Evolutionary conservation across 92 coral and sea anemone species (phyloP), one percentile per base, ranked within the genome.

Genomic region (Phenganax marumi): DNA sequence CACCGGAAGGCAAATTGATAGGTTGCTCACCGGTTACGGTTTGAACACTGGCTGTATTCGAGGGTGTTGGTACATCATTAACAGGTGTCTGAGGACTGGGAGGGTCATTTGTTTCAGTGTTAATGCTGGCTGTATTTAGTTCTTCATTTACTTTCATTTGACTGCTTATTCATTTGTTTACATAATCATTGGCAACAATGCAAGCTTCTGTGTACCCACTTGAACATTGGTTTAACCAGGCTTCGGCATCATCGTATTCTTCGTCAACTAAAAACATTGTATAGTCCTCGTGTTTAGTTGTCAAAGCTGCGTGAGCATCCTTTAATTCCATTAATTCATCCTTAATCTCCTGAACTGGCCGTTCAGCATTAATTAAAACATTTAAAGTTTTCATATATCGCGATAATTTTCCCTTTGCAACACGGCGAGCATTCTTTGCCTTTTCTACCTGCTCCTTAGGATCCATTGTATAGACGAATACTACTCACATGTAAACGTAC

Each of bases 391-490:
- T 84, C 26, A 84, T 24, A 6, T 25, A 17, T 73, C 87, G 55
- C 13, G 87, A 49, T 13, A 84, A 62, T 23, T 52, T 64, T 6
- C 75, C 54, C 25, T 75, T 75, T 24, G 82, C 87, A 1, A 84
- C 88, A 39, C 79, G 72, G 12, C 84, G 61, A 43, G 78, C 61
- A 56, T 85, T 54, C 24, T 78, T 85, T 16, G 88, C 84, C 23
- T 77, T 85, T 24, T 73, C 86, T 71, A 82, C 49, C 52, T 56
- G 48, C 48, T 74, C 77, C 85, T 65, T 65, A 51, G 22, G 13
- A 50, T 72, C 57, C 77, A 12, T 9, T 9, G 10, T 13, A 56
- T 13, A 19, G 21, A 13, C 63, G 21, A 19, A 56, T 63, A 18
- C 25, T 63, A 63, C 70, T 63, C 26, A 49, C 73, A 68, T 68